These are phyloP conservation scores for Anagrus nilaparvatae DNA, from an alignment of 1,140 invertebrate species.

Conservation along the genomic window DNA sequence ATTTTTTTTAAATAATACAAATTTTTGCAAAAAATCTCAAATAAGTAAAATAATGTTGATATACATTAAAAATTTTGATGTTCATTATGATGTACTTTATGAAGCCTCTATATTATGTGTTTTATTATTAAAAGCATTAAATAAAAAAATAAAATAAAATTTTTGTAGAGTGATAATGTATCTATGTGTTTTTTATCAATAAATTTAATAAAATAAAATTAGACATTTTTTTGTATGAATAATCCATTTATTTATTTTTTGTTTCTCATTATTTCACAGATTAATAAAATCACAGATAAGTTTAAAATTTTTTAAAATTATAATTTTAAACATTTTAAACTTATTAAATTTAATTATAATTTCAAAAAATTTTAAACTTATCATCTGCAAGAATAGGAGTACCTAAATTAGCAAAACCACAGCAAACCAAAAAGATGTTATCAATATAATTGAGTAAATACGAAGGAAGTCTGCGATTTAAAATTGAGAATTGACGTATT, in stretches of 20 bases:
- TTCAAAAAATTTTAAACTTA: slow-evolving; percentile 13
- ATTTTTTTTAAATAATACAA: background rate
- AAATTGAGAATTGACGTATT: slow-evolving; percentile 9
- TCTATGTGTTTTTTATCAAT: too few species aligned
- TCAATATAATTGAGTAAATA: slow-evolving; percentile 6
- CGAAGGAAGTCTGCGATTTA: slow-evolving; percentile 2
- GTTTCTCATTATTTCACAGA: too few species aligned
- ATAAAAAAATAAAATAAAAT: too few species aligned
- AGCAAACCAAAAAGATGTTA: slow-evolving; percentile 11
- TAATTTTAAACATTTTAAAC: background rate
- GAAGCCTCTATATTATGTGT: too few species aligned
- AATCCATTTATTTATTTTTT: too few species aligned
- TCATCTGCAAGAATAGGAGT: slow-evolving; percentile 15
- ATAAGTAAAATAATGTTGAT: too few species aligned
- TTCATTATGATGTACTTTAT: too few species aligned
- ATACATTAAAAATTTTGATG: too few species aligned
- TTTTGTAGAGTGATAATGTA: too few species aligned
- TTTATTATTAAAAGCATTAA: too few species aligned
- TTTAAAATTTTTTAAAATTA: background rate
- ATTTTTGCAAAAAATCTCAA: background rate
- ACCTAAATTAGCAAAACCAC: slow-evolving; percentile 10
- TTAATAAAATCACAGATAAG: background rate
- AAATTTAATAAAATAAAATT: too few species aligned
- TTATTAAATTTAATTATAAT: slow-evolving; percentile 4
- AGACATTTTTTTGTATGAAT: too few species aligned